phyloP scores from a whole-genome alignment of 1,140 invertebrate genomes.

The Aporrectodea caliginosa region DNA sequence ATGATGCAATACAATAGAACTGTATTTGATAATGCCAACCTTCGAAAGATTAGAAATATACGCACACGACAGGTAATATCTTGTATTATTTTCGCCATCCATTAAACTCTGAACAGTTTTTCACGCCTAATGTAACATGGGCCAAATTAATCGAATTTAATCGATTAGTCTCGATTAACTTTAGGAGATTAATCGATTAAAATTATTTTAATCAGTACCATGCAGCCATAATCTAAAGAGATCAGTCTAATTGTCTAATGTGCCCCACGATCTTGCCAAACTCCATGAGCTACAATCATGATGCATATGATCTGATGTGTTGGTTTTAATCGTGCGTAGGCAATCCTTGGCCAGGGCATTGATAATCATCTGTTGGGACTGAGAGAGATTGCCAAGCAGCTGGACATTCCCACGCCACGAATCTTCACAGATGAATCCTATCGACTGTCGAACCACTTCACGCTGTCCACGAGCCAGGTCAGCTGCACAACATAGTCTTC shows the following conservation, averaged over 20 bases:
- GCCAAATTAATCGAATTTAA: too few relatives aligned
- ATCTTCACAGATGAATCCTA: conserved; percentile 81
- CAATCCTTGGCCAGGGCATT: conserved; percentile 89
- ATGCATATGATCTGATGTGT: too few relatives aligned
- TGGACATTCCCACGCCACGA: conserved; percentile 64
- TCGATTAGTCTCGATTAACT: too few relatives aligned
- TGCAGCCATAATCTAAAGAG: background rate
- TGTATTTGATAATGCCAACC: too few relatives aligned
- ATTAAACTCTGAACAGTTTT: too few relatives aligned
- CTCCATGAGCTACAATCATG: too few relatives aligned
- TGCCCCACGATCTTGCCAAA: background rate
- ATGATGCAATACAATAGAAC: too few relatives aligned
- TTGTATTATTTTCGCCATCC: too few relatives aligned
- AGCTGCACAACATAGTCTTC: background rate
- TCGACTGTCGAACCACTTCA: conserved; percentile 79
- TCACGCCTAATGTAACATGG: too few relatives aligned
- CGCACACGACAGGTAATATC: too few relatives aligned
- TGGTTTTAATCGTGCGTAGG: conserved; percentile 66
- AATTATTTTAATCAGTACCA: background rate
- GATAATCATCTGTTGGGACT: conserved; percentile 93
- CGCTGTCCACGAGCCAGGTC: conserved; percentile 95
- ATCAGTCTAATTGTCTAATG: background rate
- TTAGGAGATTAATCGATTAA: background rate
- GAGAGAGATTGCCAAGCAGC: conserved; percentile 67
- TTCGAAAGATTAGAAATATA: too few relatives aligned